phyloP scores from a whole-genome alignment of 2,113 vertebrate genomes.

The Leucopsar rothschildi region DNA sequence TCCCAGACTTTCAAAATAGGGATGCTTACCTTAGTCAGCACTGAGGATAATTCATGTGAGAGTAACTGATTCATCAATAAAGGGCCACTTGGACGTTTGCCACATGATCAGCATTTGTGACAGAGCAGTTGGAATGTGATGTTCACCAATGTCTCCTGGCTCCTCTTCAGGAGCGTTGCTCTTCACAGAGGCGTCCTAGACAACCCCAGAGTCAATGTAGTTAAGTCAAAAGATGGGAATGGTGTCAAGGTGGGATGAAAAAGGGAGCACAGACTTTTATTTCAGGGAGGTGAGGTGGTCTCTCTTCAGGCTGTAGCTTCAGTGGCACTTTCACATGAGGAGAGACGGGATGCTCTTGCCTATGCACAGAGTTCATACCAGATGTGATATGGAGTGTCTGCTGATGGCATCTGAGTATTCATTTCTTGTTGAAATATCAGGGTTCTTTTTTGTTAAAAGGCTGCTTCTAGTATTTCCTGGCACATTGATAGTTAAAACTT shows the following conservation, averaged over 20 bases:
- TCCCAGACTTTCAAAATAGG: neutral
- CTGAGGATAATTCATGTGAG: neutral
- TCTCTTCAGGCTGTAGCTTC: neutral
- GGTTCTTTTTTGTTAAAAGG: neutral
- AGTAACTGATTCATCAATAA: neutral
- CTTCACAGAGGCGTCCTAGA: neutral
- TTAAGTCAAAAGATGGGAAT: neutral
- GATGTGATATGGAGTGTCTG: neutral
- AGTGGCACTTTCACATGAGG: neutral
- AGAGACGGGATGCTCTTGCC: neutral
- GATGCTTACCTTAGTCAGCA: neutral
- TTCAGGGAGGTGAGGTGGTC: neutral
- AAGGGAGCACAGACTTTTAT: neutral
- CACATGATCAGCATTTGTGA: neutral
- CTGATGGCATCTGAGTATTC: neutral
- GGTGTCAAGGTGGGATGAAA: neutral
- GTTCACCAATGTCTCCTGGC: neutral
- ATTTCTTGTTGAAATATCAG: neutral
- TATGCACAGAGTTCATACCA: neutral
- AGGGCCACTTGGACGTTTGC: neutral
- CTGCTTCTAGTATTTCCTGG: neutral
- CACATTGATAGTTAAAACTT: neutral
- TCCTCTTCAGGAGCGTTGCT: rapidly evolving
- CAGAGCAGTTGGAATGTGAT: neutral
- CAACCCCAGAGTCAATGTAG: no score